These are phyloP conservation scores for Hypotaenidia okinawae DNA, from an alignment of 2,797 vertebrate species.

Conservation along the genomic window DNA sequence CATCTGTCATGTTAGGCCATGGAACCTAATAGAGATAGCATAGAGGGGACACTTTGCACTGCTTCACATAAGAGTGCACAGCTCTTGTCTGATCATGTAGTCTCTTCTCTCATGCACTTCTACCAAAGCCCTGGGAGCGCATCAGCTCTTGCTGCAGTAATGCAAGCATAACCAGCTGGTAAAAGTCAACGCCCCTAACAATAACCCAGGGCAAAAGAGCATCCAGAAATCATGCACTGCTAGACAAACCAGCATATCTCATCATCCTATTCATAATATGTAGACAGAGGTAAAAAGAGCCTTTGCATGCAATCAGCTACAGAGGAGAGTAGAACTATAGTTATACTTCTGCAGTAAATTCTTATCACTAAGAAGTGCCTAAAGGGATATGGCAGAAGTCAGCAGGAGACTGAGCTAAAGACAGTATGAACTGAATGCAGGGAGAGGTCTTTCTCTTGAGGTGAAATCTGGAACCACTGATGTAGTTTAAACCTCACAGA, in stretches of 20 bases:
- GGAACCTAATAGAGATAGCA: background rate
- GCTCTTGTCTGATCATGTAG: accelerated
- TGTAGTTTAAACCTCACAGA: background rate
- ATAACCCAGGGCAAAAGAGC: background rate
- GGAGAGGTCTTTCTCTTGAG: background rate
- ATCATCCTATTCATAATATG: background rate
- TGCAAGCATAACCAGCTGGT: background rate
- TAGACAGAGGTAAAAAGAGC: background rate
- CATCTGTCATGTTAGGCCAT: background rate
- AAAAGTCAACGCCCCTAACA: background rate
- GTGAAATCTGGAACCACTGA: background rate
- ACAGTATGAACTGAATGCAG: background rate
- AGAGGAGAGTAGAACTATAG: background rate
- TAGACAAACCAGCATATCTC: background rate
- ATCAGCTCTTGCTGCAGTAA: background rate
- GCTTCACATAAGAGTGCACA: background rate
- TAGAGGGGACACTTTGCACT: background rate
- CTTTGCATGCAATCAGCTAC: background rate
- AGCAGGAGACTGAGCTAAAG: background rate
- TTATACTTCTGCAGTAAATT: background rate
- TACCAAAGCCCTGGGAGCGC: background rate
- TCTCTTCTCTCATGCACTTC: background rate
- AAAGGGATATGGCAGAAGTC: background rate
- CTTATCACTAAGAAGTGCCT: background rate
- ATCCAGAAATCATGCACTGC: background rate